phyloP scores from a whole-genome alignment of 2,113 vertebrate species.

The Scophthalmus maximus region DNA sequence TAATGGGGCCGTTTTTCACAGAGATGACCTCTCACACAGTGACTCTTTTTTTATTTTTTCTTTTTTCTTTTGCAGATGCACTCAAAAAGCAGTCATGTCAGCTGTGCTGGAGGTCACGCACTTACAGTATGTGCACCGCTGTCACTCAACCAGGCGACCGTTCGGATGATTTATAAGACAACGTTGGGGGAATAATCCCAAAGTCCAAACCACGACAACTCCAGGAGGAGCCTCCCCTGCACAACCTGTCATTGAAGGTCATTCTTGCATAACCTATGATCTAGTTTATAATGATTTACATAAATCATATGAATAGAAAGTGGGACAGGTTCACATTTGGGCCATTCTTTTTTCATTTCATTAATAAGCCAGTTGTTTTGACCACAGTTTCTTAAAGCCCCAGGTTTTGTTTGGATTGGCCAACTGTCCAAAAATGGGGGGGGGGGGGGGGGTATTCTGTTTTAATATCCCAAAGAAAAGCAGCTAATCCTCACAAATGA shows the following conservation, averaged over 20 bases:
- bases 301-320: background rate
- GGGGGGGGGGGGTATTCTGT: no score
- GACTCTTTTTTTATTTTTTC: constrained; percentile 5
- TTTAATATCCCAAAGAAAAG: background rate
- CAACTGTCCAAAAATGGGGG: no score
- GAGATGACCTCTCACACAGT: constrained; percentile 26
- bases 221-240: background rate
- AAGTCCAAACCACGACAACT: background rate
- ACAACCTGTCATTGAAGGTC: background rate
- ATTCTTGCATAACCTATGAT: background rate
- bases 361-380: no score
- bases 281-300: background rate
- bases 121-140: constrained; percentile 13
- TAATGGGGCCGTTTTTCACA: background rate
- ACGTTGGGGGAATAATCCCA: background rate
- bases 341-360: no score
- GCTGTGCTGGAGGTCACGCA: constrained; percentile 53
- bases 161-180: constrained; percentile 29
- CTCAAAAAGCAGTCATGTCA: constrained; percentile 47
- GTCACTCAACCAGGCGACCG: constrained; percentile 42
- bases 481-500: background rate
- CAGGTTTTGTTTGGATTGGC: no score
- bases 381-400: no score
- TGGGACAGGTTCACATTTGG: background rate
- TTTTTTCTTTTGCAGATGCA: no score